Conservation (phyloP, 2,113 vertebrate species). For the Lycocorax pyrrhopterus region DNA sequence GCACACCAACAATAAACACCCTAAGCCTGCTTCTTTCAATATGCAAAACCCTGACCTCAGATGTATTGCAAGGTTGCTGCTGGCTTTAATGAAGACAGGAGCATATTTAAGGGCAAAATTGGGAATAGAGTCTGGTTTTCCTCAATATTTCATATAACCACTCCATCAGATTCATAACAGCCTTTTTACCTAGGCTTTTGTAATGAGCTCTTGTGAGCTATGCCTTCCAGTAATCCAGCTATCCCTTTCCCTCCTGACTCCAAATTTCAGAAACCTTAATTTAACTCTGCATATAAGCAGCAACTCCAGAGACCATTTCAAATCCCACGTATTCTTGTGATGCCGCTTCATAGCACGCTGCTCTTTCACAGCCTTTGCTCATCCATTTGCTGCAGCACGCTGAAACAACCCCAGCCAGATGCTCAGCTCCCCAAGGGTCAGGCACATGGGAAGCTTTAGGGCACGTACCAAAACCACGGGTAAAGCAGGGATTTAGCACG, state of each 20-base stretch:
- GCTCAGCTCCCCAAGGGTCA: not conserved
- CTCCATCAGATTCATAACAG: not conserved
- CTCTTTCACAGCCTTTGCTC: not conserved
- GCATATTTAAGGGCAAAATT: not conserved
- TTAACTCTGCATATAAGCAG: not conserved
- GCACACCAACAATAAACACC: not conserved
- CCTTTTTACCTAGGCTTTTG: not conserved
- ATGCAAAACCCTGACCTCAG: not conserved
- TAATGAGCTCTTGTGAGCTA: conserved; percentile 12
- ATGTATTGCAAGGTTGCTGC: not conserved
- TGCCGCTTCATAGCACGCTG: fast-evolving
- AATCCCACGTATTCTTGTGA: not conserved
- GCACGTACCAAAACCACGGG: not conserved
- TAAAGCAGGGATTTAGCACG: not conserved
- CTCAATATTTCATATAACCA: not conserved
- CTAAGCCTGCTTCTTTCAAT: not conserved
- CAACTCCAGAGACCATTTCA: conserved; percentile 16
- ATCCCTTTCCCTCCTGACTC: not conserved
- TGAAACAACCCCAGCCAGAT: not conserved
- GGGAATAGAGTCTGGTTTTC: not conserved
- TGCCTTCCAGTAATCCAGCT: not conserved
- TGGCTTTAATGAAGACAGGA: not conserved
- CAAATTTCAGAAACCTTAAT: conserved; percentile 16
- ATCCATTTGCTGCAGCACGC: not conserved
- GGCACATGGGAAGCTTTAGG: not conserved